These are phyloP conservation scores for Drosophila mauritiana DNA, from an alignment of 1,140 invertebrate species.

Conservation along the genomic window DNA sequence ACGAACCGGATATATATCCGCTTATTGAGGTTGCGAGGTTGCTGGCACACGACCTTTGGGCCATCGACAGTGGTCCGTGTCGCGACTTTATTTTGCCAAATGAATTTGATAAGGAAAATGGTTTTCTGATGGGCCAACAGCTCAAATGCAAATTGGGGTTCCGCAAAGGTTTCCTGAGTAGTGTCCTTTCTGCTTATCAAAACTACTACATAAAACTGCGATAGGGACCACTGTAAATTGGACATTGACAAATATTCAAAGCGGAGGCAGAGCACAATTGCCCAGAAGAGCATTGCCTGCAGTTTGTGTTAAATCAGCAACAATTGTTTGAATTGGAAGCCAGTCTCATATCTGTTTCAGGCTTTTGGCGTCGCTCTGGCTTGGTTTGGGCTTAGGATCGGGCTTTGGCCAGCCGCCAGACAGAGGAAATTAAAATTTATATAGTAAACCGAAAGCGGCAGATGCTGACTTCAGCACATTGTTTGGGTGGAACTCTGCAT, in stretches of 20 bases:
- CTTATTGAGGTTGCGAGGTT: constrained; percentile 8
- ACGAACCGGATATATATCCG: constrained; percentile 5
- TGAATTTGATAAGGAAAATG: background rate
- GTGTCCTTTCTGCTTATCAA: background rate
- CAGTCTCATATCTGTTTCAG: constrained; percentile 52
- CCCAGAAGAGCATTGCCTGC: constrained; percentile 60
- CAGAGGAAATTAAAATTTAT: constrained; percentile 78
- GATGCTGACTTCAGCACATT: constrained; percentile 45
- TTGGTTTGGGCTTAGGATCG: constrained; percentile 19
- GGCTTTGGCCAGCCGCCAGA: constrained; percentile 61
- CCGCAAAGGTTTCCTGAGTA: no score
- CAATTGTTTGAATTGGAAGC: constrained; percentile 64
- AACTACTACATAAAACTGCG: background rate
- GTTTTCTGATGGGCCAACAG: background rate
- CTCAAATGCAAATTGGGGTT: no score
- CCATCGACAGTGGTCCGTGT: background rate
- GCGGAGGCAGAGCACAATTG: constrained; percentile 21
- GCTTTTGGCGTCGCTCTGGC: constrained; percentile 41
- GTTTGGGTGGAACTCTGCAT: constrained; percentile 22
- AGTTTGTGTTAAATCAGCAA: constrained; percentile 79
- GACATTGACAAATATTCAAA: constrained; percentile 59
- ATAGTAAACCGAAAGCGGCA: constrained; percentile 55
- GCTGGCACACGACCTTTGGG: constrained; percentile 6
- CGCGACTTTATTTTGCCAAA: background rate
- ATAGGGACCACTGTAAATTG: constrained; percentile 24